phyloP scores from a whole-genome alignment of 2,888 invertebrate genomes.

The Lithophane ornitopus region DNA sequence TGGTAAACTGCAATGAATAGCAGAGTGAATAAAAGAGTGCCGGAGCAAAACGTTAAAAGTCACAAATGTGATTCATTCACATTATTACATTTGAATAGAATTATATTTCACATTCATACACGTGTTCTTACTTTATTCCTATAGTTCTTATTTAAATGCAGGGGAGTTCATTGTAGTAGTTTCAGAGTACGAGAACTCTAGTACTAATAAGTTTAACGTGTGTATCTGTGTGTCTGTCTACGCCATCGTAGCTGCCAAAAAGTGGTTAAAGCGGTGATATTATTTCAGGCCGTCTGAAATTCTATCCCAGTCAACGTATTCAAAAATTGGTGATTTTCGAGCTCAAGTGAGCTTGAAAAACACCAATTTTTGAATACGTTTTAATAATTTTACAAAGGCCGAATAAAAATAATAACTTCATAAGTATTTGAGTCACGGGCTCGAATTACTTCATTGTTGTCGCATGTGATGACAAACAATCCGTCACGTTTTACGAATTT shows the following conservation, averaged over 20 bases:
- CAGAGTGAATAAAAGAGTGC: constrained; percentile 65
- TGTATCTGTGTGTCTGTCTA: too few relatives aligned
- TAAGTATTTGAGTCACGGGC: constrained; percentile 28
- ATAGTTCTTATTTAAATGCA: constrained; percentile 25
- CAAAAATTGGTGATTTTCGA: too few relatives aligned
- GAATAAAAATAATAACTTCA: neutral
- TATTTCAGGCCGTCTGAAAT: neutral
- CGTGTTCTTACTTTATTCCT: neutral
- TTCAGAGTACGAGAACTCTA: neutral
- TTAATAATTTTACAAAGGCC: neutral
- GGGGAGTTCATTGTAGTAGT: neutral
- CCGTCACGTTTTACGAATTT: constrained; percentile 51
- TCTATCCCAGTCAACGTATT: neutral
- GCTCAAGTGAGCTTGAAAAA: neutral
- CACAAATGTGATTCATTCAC: constrained; percentile 68
- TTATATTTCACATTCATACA: constrained; percentile 51
- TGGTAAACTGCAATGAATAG: constrained; percentile 56
- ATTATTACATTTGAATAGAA: constrained; percentile 51
- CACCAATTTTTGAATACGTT: too few relatives aligned
- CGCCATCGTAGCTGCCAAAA: too few relatives aligned
- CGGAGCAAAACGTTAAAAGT: constrained; percentile 64
- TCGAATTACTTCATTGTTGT: constrained; percentile 40
- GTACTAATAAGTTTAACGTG: too few relatives aligned
- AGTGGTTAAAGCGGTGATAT: neutral
- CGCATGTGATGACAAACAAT: constrained; percentile 45